A percentile compares a stretch with the other conserved stretches of the same genome.
phyloP scores from a whole-genome alignment of 2,113 vertebrate genomes.

The Amblyornis subalaris region DNA sequence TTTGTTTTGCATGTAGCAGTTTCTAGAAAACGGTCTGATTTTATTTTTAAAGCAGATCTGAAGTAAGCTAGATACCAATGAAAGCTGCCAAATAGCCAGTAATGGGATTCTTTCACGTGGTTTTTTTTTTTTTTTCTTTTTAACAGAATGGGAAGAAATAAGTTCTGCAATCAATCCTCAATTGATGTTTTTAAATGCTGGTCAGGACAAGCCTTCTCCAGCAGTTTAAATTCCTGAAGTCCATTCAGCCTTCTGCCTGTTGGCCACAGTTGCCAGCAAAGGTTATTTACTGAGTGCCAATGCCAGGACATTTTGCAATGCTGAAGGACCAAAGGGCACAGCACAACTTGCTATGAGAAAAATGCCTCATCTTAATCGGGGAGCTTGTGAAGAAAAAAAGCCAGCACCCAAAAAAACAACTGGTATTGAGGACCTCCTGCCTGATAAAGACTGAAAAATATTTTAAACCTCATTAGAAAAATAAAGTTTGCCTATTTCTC shows the following conservation, averaged over 20 bases:
- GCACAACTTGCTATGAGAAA: neutral
- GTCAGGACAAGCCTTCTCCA: neutral
- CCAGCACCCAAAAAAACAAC: neutral
- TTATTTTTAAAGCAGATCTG: neutral
- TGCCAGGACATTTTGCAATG: constrained; percentile 11
- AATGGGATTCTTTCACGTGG: neutral
- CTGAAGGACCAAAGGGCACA: neutral
- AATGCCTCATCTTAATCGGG: neutral
- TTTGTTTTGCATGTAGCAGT: neutral
- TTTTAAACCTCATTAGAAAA: constrained; percentile 45
- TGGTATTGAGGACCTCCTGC: neutral
- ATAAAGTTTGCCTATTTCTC: constrained; percentile 28
- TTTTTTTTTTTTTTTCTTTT: neutral
- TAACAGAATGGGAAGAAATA: neutral
- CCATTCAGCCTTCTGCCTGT: neutral
- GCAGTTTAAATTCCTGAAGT: neutral
- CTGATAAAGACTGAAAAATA: neutral
- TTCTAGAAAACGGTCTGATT: neutral
- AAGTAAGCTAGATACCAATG: neutral
- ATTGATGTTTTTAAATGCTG: neutral
- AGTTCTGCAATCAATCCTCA: neutral
- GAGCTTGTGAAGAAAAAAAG: neutral
- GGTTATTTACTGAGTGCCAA: constrained; percentile 33
- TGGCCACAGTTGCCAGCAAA: neutral
- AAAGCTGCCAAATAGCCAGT: neutral